These are phyloP conservation scores for Anguilla obscura DNA, from an alignment of 2,797 vertebrate genomes.

Conservation along the genomic window DNA sequence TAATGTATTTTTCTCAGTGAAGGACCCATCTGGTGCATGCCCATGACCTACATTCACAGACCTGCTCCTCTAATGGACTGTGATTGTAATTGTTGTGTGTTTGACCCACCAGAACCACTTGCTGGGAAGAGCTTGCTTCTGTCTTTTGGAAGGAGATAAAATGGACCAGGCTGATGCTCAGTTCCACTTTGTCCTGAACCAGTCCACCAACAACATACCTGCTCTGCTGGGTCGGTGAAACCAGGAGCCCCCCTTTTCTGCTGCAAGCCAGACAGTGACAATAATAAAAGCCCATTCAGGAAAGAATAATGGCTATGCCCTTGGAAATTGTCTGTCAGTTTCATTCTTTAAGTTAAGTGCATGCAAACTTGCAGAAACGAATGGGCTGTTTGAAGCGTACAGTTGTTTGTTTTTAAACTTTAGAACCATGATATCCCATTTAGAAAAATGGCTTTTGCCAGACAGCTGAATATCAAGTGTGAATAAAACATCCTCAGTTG, in stretches of 20 bases:
- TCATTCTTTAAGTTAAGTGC: not conserved
- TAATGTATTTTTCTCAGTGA: not conserved
- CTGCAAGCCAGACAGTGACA: not conserved
- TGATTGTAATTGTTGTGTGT: not conserved
- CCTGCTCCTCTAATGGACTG: not conserved
- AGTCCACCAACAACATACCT: constrained; percentile 98
- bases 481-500: not conserved
- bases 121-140: constrained; percentile 98
- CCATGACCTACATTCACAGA: not conserved
- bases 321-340: not conserved
- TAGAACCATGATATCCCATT: not conserved
- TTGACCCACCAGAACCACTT: constrained; percentile 86
- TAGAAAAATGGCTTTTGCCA: too few relatives aligned
- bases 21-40: not conserved
- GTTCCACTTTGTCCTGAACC: constrained; percentile 98
- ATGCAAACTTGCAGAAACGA: not conserved
- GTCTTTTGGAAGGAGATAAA: constrained; percentile 97
- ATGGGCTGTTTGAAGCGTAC: not conserved
- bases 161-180: constrained; percentile 99
- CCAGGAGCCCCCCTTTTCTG: not conserved
- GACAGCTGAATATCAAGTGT: not conserved
- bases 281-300: not conserved
- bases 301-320: not conserved
- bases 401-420: not conserved
- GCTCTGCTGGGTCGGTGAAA: constrained; percentile 84